Conservation (phyloP, 2,888 invertebrate species). For the Philhelius pedissequus region DNA sequence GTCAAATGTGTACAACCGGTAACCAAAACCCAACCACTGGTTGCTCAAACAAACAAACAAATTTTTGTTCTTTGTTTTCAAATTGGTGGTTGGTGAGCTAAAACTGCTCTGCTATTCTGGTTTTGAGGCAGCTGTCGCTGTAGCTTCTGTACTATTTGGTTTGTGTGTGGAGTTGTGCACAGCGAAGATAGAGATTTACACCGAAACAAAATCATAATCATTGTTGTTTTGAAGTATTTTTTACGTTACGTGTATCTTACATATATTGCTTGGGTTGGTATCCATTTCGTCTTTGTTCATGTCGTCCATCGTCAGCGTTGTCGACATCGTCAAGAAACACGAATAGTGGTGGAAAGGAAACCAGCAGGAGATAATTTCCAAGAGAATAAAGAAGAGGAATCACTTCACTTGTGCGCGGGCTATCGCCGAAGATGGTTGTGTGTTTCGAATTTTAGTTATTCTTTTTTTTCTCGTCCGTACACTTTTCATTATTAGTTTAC, state of each 20-base stretch:
- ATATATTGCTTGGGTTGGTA: slow-evolving; percentile 13
- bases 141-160: background rate
- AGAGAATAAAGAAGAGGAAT: slow-evolving; percentile 74
- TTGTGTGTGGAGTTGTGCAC: background rate
- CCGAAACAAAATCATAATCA: background rate
- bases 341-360: slow-evolving; percentile 60
- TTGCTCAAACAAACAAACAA: background rate
- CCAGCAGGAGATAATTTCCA: slow-evolving; percentile 62
- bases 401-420: slow-evolving; percentile 77
- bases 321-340: slow-evolving; percentile 31
- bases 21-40: background rate
- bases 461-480: background rate
- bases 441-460: slow-evolving; percentile 4
- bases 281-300: slow-evolving; percentile 5
- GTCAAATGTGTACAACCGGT: background rate
- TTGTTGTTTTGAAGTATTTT: background rate
- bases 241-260: slow-evolving; percentile 24
- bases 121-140: slow-evolving; percentile 3
- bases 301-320: slow-evolving; percentile 13
- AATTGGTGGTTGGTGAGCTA: background rate
- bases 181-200: background rate
- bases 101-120: background rate
- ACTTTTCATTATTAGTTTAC: slow-evolving; percentile 23
- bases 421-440: slow-evolving; percentile 75
- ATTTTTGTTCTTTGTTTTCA: background rate